These are phyloP conservation scores for Dugesia japonica DNA, from an alignment of 2,888 invertebrate genomes.

Conservation along the genomic window DNA sequence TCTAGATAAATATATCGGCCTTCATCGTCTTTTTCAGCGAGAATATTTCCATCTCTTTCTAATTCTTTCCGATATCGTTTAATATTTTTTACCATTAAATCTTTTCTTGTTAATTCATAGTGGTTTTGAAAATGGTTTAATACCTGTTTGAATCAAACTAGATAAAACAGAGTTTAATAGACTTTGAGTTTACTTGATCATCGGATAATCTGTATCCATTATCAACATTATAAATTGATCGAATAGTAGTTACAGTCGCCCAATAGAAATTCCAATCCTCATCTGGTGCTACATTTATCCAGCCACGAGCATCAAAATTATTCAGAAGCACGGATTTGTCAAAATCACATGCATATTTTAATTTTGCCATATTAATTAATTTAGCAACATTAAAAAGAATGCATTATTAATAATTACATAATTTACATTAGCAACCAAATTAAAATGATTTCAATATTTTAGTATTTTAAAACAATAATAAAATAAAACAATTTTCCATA, in stretches of 20 bases:
- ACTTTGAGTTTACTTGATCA: constrained; percentile 48
- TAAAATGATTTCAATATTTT: too few relatives aligned
- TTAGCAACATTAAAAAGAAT: too few relatives aligned
- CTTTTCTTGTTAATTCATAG: constrained; percentile 81
- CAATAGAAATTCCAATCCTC: constrained; percentile 93
- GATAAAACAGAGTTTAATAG: not conserved
- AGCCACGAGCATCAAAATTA: constrained; percentile 77
- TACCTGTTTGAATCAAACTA: constrained; percentile 49
- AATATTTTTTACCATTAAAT: constrained; percentile 82
- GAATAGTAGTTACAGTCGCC: constrained; percentile 73
- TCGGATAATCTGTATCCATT: constrained; percentile 77
- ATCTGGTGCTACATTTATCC: constrained; percentile 69
- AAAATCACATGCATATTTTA: constrained; percentile 58
- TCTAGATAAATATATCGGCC: constrained; percentile 52
- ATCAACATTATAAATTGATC: constrained; percentile 75
- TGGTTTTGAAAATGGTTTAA: constrained; percentile 92
- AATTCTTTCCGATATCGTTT: constrained; percentile 78
- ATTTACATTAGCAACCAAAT: too few relatives aligned
- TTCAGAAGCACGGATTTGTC: constrained; percentile 79
- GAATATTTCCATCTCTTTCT: constrained; percentile 69
- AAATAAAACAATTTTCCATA: too few relatives aligned
- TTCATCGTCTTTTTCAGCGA: constrained; percentile 65
- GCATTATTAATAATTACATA: too few relatives aligned
- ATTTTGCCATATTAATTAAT: constrained; percentile 35
- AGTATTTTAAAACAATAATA: too few relatives aligned